Conservation (phyloP, 2,888 invertebrate genomes). For the Tridacna crocea region DNA sequence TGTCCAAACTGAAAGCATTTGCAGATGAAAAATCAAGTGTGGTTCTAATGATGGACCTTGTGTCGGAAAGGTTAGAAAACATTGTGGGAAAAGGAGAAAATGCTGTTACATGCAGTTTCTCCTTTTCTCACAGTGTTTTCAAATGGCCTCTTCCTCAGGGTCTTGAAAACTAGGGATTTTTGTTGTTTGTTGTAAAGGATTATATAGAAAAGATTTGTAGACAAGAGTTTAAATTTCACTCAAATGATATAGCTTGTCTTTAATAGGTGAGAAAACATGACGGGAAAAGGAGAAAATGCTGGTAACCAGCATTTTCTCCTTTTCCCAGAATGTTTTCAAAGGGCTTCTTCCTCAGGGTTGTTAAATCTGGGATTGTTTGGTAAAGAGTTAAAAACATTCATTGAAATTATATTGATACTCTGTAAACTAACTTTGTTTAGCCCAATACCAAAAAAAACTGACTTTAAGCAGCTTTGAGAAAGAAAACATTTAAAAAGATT, state of each 20-base stretch:
- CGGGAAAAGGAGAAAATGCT: background rate
- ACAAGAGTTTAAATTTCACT: background rate
- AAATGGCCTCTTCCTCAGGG: too few relatives aligned
- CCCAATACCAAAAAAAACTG: too few relatives aligned
- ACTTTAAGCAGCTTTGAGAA: too few relatives aligned
- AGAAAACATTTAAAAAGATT: too few relatives aligned
- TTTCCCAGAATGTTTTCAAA: slow-evolving; percentile 9
- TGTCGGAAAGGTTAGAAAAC: too few relatives aligned
- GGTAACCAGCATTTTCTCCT: slow-evolving; percentile 3
- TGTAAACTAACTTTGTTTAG: too few relatives aligned
- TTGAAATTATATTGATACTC: background rate
- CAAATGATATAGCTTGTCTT: background rate
- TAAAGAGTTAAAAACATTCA: background rate
- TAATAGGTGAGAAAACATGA: background rate
- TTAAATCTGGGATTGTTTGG: background rate
- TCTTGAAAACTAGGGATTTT: too few relatives aligned
- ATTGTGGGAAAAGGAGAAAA: too few relatives aligned
- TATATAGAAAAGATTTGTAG: background rate
- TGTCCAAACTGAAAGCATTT: too few relatives aligned
- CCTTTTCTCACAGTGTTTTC: too few relatives aligned
- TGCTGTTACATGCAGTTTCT: slow-evolving; percentile 85
- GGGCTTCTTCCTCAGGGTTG: background rate
- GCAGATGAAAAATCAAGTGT: too few relatives aligned
- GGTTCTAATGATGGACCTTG: too few relatives aligned
- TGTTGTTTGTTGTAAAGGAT: background rate